These are phyloP conservation scores for Propithecus perrieri DNA, from an alignment of 2,797 vertebrate genomes.

Conservation along the genomic window DNA sequence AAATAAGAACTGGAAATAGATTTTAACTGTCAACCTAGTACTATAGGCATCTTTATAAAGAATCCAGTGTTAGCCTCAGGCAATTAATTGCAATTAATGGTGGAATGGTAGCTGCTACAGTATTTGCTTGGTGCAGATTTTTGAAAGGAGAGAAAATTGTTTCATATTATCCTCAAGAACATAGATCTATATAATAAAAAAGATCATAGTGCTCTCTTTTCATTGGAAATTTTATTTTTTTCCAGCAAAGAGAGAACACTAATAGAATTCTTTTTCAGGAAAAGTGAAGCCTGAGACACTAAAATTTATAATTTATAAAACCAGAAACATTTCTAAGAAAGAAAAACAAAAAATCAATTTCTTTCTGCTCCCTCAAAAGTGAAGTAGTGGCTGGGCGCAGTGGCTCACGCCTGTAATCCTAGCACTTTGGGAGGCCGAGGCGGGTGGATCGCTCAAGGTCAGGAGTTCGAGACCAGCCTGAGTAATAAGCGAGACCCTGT, in stretches of 20 bases:
- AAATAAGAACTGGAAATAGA: not conserved
- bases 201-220: not conserved
- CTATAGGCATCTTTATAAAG: not conserved
- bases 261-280: not conserved
- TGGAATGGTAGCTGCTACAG: not conserved
- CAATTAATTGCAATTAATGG: not conserved
- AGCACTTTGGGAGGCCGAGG: no score
- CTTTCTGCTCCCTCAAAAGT: not conserved
- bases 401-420: no score
- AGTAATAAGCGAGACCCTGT: no score
- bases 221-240: not conserved
- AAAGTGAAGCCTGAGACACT: not conserved
- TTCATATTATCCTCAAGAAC: not conserved
- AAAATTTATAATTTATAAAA: not conserved
- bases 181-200: not conserved
- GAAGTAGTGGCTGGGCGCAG: not conserved
- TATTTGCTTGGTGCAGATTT: not conserved
- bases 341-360: not conserved
- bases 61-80: not conserved
- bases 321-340: not conserved
- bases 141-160: not conserved
- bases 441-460: no score
- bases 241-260: not conserved
- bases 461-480: no score
- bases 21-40: not conserved